These are phyloP conservation scores for Arion vulgaris DNA, from an alignment of 1,140 invertebrate species.

Conservation along the genomic window DNA sequence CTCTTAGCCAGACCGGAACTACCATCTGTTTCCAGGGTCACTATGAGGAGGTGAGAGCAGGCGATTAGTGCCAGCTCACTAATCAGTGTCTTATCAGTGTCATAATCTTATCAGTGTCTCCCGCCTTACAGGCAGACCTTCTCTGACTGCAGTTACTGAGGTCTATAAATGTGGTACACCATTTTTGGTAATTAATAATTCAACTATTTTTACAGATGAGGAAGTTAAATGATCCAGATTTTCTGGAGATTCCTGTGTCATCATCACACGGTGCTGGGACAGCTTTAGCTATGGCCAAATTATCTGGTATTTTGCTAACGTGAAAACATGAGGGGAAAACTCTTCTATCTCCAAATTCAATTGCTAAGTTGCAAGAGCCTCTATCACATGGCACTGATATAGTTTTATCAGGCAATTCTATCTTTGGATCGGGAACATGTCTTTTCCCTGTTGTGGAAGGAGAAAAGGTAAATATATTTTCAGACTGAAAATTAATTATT, in stretches of 20 bases:
- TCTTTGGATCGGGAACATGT: constrained; percentile 53
- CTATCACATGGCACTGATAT: constrained; percentile 47
- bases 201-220: constrained; percentile 28
- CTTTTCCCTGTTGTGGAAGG: constrained; percentile 52
- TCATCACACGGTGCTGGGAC: constrained; percentile 58
- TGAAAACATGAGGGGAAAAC: constrained; percentile 46
- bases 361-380: constrained; percentile 49
- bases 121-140: too few species aligned
- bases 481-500: background rate
- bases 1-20: too few species aligned
- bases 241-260: constrained; percentile 48
- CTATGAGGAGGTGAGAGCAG: too few species aligned
- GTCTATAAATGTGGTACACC: too few species aligned
- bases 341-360: constrained; percentile 47
- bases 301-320: constrained; percentile 61
- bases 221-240: constrained; percentile 56
- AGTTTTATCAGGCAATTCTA: constrained; percentile 45
- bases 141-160: too few species aligned
- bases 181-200: too few species aligned
- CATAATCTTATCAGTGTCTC: too few species aligned
- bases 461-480: constrained; percentile 44
- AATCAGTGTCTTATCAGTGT: too few species aligned
- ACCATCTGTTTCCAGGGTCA: too few species aligned
- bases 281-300: constrained; percentile 55
- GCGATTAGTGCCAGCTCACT: too few species aligned